These are phyloP conservation scores for Calliopum simillimum DNA, from an alignment of 2,888 invertebrate species.

Conservation along the genomic window DNA sequence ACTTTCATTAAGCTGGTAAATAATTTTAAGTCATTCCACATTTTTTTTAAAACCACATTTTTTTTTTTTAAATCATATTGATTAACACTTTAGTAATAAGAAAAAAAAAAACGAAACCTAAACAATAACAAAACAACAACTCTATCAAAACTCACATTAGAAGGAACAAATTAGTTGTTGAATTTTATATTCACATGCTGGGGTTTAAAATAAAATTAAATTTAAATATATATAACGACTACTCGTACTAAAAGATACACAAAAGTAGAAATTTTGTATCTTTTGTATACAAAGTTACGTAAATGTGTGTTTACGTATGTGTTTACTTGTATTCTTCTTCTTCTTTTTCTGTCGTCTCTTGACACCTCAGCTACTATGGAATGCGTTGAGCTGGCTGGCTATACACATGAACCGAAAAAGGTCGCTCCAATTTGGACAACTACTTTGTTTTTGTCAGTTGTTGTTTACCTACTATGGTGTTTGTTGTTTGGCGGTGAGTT, in stretches of 20 bases:
- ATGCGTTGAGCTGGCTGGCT: slow-evolving; percentile 12
- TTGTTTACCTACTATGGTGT: slow-evolving; percentile 3
- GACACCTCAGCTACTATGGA: slow-evolving; percentile 18
- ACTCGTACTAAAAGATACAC: background rate
- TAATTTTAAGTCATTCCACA: no score
- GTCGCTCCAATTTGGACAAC: slow-evolving; percentile 4
- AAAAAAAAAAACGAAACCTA: no score
- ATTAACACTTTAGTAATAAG: slow-evolving; percentile 6
- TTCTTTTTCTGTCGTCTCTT: slow-evolving; percentile 11
- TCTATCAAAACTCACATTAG: no score
- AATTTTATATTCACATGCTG: no score
- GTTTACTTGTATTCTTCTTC: background rate
- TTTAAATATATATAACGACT: no score
- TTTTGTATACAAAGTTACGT: background rate
- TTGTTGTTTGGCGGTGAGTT: background rate
- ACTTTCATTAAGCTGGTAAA: no score
- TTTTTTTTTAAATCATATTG: background rate
- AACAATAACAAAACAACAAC: background rate
- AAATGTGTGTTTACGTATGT: background rate
- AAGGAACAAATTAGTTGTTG: no score
- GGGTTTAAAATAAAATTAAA: no score
- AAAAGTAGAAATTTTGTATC: slow-evolving; percentile 15
- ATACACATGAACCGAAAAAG: background rate
- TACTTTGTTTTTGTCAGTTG: background rate
- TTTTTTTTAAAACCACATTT: no score